These are phyloP conservation scores for Grapholita molesta DNA, from an alignment of 1,140 invertebrate species.

Conservation along the genomic window DNA sequence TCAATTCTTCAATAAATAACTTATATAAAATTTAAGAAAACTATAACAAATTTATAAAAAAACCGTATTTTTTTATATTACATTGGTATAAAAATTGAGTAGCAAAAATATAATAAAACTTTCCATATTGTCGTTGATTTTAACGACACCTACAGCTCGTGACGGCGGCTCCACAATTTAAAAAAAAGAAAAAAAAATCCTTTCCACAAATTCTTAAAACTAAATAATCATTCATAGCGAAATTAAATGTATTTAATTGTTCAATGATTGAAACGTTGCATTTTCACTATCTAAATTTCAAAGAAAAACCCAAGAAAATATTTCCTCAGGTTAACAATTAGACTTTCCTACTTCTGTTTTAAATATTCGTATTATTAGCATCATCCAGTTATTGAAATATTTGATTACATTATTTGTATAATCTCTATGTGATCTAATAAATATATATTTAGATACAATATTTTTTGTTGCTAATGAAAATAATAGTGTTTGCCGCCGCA, in stretches of 20 bases:
- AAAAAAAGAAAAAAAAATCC: neutral
- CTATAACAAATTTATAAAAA: neutral
- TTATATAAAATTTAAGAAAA: conserved; percentile 8
- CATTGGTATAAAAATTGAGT: neutral
- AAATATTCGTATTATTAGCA: no score
- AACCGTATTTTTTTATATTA: neutral
- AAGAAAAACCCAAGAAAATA: no score
- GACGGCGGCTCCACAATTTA: neutral
- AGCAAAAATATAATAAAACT: conserved; percentile 1
- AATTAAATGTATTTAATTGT: no score
- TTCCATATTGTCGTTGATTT: neutral
- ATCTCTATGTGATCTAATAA: no score
- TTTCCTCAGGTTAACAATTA: no score
- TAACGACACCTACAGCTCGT: neutral
- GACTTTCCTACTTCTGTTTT: no score
- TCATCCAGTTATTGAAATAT: no score
- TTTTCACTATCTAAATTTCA: no score
- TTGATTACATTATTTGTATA: no score
- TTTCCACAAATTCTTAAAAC: no score
- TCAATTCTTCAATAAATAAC: neutral
- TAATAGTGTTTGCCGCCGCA: neutral
- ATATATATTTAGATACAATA: neutral
- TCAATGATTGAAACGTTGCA: no score
- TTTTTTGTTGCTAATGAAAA: neutral
- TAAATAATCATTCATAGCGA: no score